Evolutionary conservation across 2,888 invertebrate genomes (phyloP).

Genomic region (Eilema caniola): DNA sequence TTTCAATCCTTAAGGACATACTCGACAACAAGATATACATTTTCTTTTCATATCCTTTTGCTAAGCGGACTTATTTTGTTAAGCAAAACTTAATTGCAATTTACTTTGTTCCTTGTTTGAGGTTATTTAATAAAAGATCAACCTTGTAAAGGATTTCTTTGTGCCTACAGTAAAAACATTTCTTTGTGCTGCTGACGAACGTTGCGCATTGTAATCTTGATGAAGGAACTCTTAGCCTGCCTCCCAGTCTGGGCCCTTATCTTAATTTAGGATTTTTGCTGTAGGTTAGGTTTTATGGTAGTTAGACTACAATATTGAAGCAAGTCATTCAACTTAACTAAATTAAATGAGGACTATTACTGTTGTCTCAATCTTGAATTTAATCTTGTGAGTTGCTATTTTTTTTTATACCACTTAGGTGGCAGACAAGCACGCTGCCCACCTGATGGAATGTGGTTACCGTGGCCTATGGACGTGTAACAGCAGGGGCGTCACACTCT

Average conservation of each 20-base stretch:
- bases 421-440: too few relatives aligned
- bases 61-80: conserved; percentile 25
- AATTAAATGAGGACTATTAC: background rate
- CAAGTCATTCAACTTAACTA: background rate
- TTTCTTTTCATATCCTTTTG: conserved; percentile 21
- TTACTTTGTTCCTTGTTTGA: conserved; percentile 31
- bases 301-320: background rate
- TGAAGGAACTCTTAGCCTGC: background rate
- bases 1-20: conserved; percentile 27
- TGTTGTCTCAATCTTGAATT: background rate
- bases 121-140: conserved; percentile 24
- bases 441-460: too few relatives aligned
- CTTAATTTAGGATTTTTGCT: background rate
- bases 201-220: conserved; percentile 6
- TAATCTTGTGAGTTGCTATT: background rate
- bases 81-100: conserved; percentile 32
- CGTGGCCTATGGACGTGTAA: too few relatives aligned
- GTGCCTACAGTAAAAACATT: conserved; percentile 3
- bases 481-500: too few relatives aligned
- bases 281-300: background rate
- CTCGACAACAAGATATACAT: conserved; percentile 21
- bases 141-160: conserved; percentile 19
- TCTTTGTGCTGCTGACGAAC: conserved; percentile 11
- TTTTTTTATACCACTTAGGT: too few relatives aligned
- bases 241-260: background rate